Evolutionary conservation across 2,113 vertebrate species (phyloP).

Genomic region (Gambusia holbrooki): DNA sequence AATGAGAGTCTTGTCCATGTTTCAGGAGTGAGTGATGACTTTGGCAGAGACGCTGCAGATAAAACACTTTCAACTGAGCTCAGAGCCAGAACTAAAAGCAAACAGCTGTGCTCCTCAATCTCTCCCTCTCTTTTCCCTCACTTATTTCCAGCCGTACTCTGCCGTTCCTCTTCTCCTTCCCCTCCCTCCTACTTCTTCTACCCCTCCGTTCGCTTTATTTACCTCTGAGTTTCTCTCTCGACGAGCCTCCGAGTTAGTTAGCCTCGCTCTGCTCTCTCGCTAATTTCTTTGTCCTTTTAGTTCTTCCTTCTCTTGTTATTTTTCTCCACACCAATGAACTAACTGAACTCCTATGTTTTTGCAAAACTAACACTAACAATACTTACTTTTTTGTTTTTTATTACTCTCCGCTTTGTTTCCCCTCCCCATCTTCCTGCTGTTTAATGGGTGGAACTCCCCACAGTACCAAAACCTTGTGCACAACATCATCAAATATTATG

Average conservation of each 20-base stretch:
- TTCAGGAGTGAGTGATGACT: conserved; percentile 76
- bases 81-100: conserved; percentile 79
- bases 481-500: conserved; percentile 68
- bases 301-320: neutral
- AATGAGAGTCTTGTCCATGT: conserved; percentile 74
- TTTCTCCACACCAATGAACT: neutral
- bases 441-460: conserved; percentile 47
- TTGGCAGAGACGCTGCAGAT: conserved; percentile 73
- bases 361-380: conserved; percentile 3
- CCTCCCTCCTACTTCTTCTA: neutral
- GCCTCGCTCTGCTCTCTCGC: neutral
- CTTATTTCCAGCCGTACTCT: conserved; percentile 3
- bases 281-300: neutral
- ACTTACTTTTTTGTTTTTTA: neutral
- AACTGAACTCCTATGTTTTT: conserved; percentile 12
- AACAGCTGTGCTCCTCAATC: conserved; percentile 71
- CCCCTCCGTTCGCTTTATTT: neutral
- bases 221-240: conserved; percentile 4
- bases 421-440: conserved; percentile 37
- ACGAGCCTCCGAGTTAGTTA: neutral
- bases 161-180: neutral
- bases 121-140: neutral
- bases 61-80: conserved; percentile 69
- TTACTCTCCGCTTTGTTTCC: neutral
- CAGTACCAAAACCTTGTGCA: conserved; percentile 39